phyloP scores from a whole-genome alignment of 2,888 invertebrate genomes.

The Lamellibrachia satsuma region DNA sequence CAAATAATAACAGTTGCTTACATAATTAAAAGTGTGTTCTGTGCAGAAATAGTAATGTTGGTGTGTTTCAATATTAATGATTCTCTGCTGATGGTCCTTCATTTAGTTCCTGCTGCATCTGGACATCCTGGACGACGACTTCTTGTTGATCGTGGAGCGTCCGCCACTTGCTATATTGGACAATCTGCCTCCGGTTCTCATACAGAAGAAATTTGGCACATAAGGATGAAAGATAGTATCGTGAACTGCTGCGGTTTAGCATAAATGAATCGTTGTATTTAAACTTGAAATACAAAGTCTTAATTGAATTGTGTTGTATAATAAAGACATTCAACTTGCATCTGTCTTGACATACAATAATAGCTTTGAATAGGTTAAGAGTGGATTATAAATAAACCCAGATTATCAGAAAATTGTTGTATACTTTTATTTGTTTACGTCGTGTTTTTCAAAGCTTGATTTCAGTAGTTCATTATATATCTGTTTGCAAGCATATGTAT shows the following conservation, averaged over 20 bases:
- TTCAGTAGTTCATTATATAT: too few species aligned
- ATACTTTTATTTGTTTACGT: background rate
- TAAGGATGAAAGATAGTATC: constrained; percentile 29
- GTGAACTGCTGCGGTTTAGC: background rate
- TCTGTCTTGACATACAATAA: background rate
- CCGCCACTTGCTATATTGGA: constrained; percentile 77
- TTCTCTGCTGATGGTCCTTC: constrained; percentile 38
- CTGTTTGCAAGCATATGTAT: too few species aligned
- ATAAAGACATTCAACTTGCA: background rate
- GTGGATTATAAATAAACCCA: background rate
- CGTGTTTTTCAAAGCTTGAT: background rate
- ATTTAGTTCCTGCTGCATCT: constrained; percentile 80
- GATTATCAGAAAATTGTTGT: background rate
- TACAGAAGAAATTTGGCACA: constrained; percentile 75
- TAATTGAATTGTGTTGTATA: background rate
- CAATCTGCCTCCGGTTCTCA: constrained; percentile 77
- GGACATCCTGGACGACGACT: constrained; percentile 74
- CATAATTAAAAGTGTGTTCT: background rate
- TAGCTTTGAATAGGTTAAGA: background rate
- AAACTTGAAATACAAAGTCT: background rate
- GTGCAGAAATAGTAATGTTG: background rate
- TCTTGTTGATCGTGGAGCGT: constrained; percentile 81
- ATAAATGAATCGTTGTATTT: background rate
- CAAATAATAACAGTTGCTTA: background rate
- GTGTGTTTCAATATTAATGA: background rate